A percentile compares a stretch with the other conserved stretches of the same genome.
Evolutionary conservation across 2,113 vertebrate species (phyloP).

Genomic region (Poeciliopsis prolifica): DNA sequence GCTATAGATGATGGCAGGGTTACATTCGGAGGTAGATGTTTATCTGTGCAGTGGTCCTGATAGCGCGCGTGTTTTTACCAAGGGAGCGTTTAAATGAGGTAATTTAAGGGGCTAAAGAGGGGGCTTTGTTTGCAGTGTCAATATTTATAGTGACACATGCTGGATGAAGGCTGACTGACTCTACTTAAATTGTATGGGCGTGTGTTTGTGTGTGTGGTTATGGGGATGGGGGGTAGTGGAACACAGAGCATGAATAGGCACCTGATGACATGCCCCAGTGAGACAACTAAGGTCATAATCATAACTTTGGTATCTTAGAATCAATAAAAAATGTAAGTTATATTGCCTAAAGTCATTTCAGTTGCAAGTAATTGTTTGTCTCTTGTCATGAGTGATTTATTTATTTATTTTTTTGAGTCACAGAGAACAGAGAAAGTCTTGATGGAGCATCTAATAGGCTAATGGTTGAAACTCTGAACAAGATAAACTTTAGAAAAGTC

Average conservation of each 20-base stretch:
- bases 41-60: slow-evolving; percentile 41
- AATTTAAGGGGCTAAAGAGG: slow-evolving; percentile 53
- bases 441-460: background rate
- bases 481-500: slow-evolving; percentile 40
- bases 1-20: slow-evolving; percentile 8
- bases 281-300: slow-evolving; percentile 29
- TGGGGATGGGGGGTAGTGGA: slow-evolving; percentile 14
- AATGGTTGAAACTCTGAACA: background rate
- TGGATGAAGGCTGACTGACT: slow-evolving; percentile 63
- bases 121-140: slow-evolving; percentile 76
- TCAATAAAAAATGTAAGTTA: background rate
- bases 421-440: background rate
- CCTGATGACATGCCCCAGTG: slow-evolving; percentile 39
- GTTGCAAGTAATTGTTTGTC: background rate
- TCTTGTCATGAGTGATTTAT: too few relatives aligned
- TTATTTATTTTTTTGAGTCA: too few relatives aligned
- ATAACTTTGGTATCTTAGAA: background rate
- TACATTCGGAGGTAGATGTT: slow-evolving; percentile 51
- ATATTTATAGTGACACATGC: slow-evolving; percentile 77
- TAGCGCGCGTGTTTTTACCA: slow-evolving; percentile 50
- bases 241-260: slow-evolving; percentile 34
- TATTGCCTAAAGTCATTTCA: background rate
- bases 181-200: slow-evolving; percentile 24
- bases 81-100: slow-evolving; percentile 57
- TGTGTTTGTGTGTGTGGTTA: slow-evolving; percentile 40